Conservation (phyloP, 2,113 vertebrate genomes). For the Eulemur rufifrons region DNA sequence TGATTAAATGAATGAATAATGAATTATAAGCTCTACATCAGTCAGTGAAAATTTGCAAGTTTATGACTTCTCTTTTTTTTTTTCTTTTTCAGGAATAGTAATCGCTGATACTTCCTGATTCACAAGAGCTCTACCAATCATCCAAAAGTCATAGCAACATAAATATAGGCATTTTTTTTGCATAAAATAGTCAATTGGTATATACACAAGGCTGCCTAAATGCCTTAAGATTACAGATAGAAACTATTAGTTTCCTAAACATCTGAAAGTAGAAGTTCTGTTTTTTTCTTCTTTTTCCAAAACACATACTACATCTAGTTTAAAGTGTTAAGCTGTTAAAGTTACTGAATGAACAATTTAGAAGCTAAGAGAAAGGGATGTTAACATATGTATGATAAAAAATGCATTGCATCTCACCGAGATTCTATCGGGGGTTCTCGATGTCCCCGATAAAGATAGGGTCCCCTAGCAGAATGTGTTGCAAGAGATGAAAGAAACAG, state of each 20-base stretch:
- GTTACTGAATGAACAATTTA: not conserved
- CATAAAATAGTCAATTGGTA: not conserved
- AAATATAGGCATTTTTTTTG: slow-evolving; percentile 15
- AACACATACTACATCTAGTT: not conserved
- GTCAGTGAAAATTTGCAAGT: not conserved
- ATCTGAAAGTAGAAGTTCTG: not conserved
- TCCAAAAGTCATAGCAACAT: not conserved
- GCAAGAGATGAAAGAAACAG: too few species aligned
- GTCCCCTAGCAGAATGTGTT: too few species aligned
- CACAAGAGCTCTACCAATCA: not conserved
- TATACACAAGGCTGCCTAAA: not conserved
- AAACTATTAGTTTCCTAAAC: not conserved
- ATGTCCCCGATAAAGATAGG: too few species aligned
- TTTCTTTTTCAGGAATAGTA: not conserved
- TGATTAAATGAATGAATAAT: not conserved
- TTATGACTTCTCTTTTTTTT: not conserved
- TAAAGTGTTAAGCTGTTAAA: slow-evolving; percentile 3
- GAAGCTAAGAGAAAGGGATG: not conserved
- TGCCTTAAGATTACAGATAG: slow-evolving; percentile 3
- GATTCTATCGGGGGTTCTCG: not conserved
- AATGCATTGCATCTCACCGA: not conserved
- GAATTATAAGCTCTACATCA: not conserved
- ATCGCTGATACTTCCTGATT: slow-evolving; percentile 6
- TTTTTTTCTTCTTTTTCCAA: not conserved
- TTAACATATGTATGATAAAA: not conserved